A percentile compares a stretch with the other conserved stretches of the same genome.
These are phyloP conservation scores for Pollicipes pollicipes DNA, from an alignment of 1,140 invertebrate species.

Conservation along the genomic window DNA sequence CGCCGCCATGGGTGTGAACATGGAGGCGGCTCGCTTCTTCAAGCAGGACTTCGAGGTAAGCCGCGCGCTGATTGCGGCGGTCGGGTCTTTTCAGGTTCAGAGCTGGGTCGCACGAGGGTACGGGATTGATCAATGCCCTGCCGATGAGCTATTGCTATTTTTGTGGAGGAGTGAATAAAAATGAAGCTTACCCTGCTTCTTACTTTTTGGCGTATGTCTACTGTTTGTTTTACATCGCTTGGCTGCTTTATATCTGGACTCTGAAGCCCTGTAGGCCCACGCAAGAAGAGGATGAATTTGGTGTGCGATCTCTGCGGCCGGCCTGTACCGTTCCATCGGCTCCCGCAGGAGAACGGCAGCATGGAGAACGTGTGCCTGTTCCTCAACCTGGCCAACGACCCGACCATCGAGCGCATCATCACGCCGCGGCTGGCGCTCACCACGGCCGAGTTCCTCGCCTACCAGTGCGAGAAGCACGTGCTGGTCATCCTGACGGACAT, in stretches of 20 bases:
- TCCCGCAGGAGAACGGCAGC: constrained; percentile 64
- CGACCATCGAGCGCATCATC: constrained; percentile 96
- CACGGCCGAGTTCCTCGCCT: constrained; percentile 91
- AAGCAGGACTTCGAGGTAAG: constrained; percentile 44
- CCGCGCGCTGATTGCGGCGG: no score
- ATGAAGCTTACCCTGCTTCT: no score
- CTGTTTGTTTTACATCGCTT: background rate
- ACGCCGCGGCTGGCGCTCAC: constrained; percentile 90
- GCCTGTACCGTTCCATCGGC: no score
- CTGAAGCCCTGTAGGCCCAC: no score
- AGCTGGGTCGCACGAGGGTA: no score
- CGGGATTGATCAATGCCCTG: no score
- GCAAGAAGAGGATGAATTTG: no score
- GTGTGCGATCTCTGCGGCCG: no score
- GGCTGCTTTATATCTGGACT: no score
- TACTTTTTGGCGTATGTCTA: no score
- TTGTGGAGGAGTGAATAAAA: background rate
- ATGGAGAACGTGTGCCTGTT: constrained; percentile 99
- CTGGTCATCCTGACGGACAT: constrained; percentile 95
- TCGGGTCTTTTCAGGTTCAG: no score
- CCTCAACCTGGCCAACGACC: constrained; percentile 94
- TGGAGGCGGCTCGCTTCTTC: constrained; percentile 97
- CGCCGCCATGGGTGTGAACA: constrained; percentile 98
- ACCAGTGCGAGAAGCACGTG: constrained; percentile 96
- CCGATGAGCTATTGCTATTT: background rate